phyloP scores from a whole-genome alignment of 2,113 vertebrate species.

The Machaerirhynchus nigripectus region DNA sequence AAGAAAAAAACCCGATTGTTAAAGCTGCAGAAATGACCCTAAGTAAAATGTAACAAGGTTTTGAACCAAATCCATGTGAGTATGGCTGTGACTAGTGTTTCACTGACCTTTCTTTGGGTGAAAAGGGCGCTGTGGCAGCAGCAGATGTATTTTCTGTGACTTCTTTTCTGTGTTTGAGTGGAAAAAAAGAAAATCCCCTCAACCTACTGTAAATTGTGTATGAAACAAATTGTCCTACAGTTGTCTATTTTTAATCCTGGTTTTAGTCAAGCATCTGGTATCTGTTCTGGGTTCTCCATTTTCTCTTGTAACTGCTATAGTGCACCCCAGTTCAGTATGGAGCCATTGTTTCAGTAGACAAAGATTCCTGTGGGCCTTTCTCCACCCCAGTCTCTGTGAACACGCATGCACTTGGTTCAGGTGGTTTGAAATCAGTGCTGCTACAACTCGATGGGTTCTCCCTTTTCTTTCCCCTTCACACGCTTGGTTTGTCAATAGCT shows the following conservation, averaged over 20 bases:
- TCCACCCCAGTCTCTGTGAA: conserved; percentile 58
- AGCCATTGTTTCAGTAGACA: conserved; percentile 40
- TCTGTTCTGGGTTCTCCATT: conserved; percentile 64
- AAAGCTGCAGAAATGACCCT: conserved; percentile 4
- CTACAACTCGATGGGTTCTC: conserved; percentile 23
- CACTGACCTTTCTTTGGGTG: not conserved
- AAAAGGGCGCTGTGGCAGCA: conserved; percentile 63
- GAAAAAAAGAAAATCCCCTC: not conserved
- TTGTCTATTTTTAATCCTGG: conserved; percentile 61
- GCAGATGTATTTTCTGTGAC: conserved; percentile 70
- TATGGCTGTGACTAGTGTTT: conserved; percentile 9
- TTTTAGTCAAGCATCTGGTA: conserved; percentile 69
- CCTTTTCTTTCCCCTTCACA: conserved; percentile 42
- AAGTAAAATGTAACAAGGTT: not conserved
- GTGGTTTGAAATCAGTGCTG: conserved; percentile 62
- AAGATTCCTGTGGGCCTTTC: conserved; percentile 48
- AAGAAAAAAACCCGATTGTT: not conserved
- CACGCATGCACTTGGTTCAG: conserved; percentile 66
- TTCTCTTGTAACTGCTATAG: conserved; percentile 57
- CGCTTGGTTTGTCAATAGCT: conserved; percentile 50
- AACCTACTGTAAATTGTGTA: conserved; percentile 73
- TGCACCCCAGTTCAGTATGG: conserved; percentile 52
- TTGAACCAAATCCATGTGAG: conserved; percentile 18
- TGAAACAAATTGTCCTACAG: conserved; percentile 63
- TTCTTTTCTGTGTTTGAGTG: conserved; percentile 62